Evolutionary conservation across 1,140 invertebrate genomes (phyloP).

Genomic region (Dinoponera quadriceps): DNA sequence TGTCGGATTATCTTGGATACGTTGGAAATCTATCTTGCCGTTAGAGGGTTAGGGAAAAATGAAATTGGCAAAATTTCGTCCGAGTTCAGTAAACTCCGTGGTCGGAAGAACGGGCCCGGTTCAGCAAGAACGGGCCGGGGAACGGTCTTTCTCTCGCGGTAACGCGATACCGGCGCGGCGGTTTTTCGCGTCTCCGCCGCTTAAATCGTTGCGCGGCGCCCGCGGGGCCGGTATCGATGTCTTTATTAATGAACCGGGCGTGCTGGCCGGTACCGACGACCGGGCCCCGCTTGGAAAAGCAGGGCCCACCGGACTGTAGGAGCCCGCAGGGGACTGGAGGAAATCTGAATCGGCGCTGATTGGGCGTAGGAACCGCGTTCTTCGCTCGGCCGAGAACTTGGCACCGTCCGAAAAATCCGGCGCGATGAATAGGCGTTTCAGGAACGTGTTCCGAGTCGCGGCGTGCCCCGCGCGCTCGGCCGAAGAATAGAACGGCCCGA

Average conservation of each 20-base stretch:
- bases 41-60: too few species aligned
- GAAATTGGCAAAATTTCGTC: too few species aligned
- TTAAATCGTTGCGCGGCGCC: constrained; percentile 25
- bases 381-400: constrained; percentile 70
- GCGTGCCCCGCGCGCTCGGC: constrained; percentile 54
- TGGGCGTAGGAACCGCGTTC: constrained; percentile 73
- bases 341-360: constrained; percentile 81
- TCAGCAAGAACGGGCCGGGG: neutral
- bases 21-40: too few species aligned
- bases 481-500: constrained; percentile 60
- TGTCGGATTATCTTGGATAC: too few species aligned
- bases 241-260: constrained; percentile 78
- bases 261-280: constrained; percentile 18
- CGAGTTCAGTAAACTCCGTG: too few species aligned
- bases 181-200: constrained; percentile 40
- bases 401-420: constrained; percentile 69
- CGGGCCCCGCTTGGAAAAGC: constrained; percentile 65
- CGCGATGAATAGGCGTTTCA: constrained; percentile 79
- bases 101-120: neutral
- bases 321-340: constrained; percentile 25
- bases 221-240: constrained; percentile 70
- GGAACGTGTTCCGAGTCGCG: constrained; percentile 72
- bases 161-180: constrained; percentile 7
- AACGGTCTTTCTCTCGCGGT: neutral
- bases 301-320: constrained; percentile 24